Evolutionary conservation across 2,113 vertebrate species (phyloP).

Genomic region (Pao palembangensis): DNA sequence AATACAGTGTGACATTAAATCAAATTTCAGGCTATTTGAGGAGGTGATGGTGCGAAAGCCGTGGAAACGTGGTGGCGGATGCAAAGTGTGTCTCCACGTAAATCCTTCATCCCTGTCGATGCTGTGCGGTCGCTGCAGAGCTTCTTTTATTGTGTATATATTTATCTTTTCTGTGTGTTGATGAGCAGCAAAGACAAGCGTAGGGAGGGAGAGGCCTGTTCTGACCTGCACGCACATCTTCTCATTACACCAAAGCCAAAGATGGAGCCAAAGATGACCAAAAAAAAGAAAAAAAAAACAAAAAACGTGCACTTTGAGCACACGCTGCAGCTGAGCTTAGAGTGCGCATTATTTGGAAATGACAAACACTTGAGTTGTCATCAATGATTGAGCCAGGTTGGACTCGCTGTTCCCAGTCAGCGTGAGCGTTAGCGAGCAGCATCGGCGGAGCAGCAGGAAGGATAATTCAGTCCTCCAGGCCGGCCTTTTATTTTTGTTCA

Average conservation of each 20-base stretch:
- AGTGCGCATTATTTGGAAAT: slow-evolving; percentile 5
- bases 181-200: too few species aligned
- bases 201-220: neutral
- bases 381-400: slow-evolving; percentile 10
- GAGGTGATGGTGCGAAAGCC: too few species aligned
- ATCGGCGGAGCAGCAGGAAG: neutral
- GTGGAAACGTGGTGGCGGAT: too few species aligned
- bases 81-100: too few species aligned
- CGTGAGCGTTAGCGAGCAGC: too few species aligned
- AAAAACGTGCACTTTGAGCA: slow-evolving; percentile 15
- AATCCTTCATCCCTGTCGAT: too few species aligned
- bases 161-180: too few species aligned
- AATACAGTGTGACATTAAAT: too few species aligned
- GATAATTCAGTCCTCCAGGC: neutral
- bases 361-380: slow-evolving; percentile 2
- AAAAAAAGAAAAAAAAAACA: neutral
- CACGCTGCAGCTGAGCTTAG: slow-evolving; percentile 10
- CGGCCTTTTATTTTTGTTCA: too few species aligned
- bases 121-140: too few species aligned
- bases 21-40: too few species aligned
- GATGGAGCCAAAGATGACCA: slow-evolving; percentile 48
- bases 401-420: neutral
- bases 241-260: neutral
- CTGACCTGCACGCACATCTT: neutral
- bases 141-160: too few species aligned